Evolutionary conservation across 2,797 vertebrate genomes (phyloP).

Genomic region (Cheirogaleus major): DNA sequence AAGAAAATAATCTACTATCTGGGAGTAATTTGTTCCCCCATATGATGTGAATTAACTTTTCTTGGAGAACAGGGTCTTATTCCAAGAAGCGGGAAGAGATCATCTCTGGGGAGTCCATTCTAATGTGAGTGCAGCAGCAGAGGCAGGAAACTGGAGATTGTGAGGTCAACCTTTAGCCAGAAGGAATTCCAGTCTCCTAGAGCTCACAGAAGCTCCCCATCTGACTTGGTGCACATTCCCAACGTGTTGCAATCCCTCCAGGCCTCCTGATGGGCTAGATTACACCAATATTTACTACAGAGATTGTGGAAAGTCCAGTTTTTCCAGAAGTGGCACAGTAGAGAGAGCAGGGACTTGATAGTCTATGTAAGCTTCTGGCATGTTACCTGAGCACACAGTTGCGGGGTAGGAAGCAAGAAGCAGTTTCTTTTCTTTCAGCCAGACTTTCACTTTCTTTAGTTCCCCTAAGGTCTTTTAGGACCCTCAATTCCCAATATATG

Average conservation of each 20-base stretch:
- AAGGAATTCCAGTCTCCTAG: neutral
- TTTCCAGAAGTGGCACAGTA: neutral
- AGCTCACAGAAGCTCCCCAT: neutral
- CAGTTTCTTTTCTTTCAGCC: neutral
- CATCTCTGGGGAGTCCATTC: neutral
- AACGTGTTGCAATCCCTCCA: neutral
- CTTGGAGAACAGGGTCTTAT: neutral
- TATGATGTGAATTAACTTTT: conserved; percentile 51
- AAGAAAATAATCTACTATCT: conserved; percentile 66
- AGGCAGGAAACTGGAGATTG: conserved; percentile 33
- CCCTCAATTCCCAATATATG: too few species aligned
- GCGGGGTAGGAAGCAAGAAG: neutral
- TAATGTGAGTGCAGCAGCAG: neutral
- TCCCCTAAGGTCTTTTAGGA: neutral
- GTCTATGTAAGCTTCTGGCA: neutral
- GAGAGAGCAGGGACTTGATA: neutral
- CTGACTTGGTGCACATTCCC: neutral
- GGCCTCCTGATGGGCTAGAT: neutral
- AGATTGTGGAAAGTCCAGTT: neutral
- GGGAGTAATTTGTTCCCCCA: conserved; percentile 49
- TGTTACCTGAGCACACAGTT: neutral
- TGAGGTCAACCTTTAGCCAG: neutral
- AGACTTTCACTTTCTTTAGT: neutral
- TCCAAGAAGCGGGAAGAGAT: neutral
- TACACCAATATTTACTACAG: neutral